Conservation (phyloP, 2,888 invertebrate genomes). For the Carterocephalus palaemon region DNA sequence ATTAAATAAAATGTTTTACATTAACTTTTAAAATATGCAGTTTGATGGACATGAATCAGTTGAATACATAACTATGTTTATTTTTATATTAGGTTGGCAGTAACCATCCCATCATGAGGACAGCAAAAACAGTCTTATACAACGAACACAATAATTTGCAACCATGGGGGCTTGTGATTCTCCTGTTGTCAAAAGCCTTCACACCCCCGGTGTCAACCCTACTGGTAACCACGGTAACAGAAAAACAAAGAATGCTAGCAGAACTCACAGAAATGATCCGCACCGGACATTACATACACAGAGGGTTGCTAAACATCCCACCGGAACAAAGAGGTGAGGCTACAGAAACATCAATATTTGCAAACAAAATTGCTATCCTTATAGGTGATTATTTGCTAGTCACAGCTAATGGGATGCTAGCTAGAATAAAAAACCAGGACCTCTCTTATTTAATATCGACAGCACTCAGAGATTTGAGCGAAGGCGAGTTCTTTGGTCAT, state of each 20-base stretch:
- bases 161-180: slow-evolving; percentile 90
- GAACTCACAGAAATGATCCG: slow-evolving; percentile 93
- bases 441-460: slow-evolving; percentile 89
- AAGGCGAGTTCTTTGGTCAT: slow-evolving; percentile 88
- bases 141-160: slow-evolving; percentile 91
- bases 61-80: not conserved
- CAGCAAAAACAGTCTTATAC: slow-evolving; percentile 88
- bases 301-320: slow-evolving; percentile 74
- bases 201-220: slow-evolving; percentile 77
- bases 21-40: too few species aligned
- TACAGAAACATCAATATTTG: slow-evolving; percentile 86
- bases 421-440: slow-evolving; percentile 83
- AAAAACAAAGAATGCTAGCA: slow-evolving; percentile 70
- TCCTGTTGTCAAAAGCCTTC: slow-evolving; percentile 87
- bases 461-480: slow-evolving; percentile 88
- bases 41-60: too few species aligned
- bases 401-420: slow-evolving; percentile 88
- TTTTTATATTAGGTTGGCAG: slow-evolving; percentile 83
- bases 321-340: slow-evolving; percentile 71
- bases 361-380: slow-evolving; percentile 92
- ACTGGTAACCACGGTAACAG: slow-evolving; percentile 77
- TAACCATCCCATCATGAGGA: slow-evolving; percentile 91
- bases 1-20: too few species aligned
- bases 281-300: slow-evolving; percentile 90
- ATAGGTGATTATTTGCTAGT: slow-evolving; percentile 92